Base-by-base conservation (phyloP, 2,797 vertebrate species). In the Masticophis lateralis region DNA sequence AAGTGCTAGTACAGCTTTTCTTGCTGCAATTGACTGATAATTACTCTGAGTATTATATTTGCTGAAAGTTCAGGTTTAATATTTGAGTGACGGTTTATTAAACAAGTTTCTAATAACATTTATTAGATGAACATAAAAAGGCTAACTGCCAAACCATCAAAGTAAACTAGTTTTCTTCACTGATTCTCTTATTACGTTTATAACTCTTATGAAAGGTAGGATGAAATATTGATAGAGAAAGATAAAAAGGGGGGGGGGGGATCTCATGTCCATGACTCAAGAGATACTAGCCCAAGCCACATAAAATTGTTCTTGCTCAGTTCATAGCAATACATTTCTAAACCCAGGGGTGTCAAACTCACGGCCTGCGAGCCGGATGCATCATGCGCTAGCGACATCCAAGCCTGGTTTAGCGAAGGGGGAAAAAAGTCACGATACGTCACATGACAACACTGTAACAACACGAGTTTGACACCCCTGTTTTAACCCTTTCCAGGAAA, bases 311-410 rank as follows among this genome's bases (percentile, higher is more conserved):
- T 87, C 63, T 61, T 87, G 88, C 27, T 93, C 57, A 86, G 92
- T 96, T 94, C 89, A 93, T 32, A 56, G 56, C 66, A 96, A 55
- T 51, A 94, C 56, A 16, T 56, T 56, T 56, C 56, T 56, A 16
- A 56, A 56, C 14, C 14, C 56, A 56, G 56, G 56, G 56, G 56
- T 56, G 14, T 56, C 56, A 56, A 56, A 56, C 4, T 56, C 56
- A 4, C 0, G 56, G 56, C 56, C 14, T 4, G 4, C 14, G 4
- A 14, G 56, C 56, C 14, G 1, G 14, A 14, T 56, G 56, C 14
- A 4, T 56, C 56, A 55, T 12, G 11, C 2, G 53, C 2, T 55
- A 55, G 53, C 2, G 11, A 16, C 1, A 3, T 14, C 56, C 56
- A 56, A 3, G 14, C 56, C 14, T 4, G 4, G 14, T 56, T 56